Conservation (phyloP, 2,797 vertebrate genomes). For the Pseudomugil tenellus region DNA sequence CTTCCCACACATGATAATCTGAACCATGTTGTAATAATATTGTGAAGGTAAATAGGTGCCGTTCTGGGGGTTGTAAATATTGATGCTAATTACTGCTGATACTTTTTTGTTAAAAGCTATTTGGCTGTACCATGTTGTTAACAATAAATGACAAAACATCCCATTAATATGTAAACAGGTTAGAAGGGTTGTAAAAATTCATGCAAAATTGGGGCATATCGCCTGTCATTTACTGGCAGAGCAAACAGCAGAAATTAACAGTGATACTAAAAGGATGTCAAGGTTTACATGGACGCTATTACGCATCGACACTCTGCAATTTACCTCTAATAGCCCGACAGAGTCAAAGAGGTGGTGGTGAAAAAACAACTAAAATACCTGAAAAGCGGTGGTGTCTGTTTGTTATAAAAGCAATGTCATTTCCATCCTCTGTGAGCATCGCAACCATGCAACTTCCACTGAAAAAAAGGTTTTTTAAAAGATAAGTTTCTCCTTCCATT, state of each 20-base stretch:
- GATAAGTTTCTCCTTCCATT: neutral
- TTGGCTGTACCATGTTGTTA: slow-evolving; percentile 48
- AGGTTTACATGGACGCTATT: slow-evolving; percentile 58
- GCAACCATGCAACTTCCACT: neutral
- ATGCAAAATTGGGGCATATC: slow-evolving; percentile 58
- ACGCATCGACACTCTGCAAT: slow-evolving; percentile 54
- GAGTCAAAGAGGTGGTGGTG: slow-evolving; percentile 59
- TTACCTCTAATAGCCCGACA: slow-evolving; percentile 60
- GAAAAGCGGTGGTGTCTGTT: slow-evolving; percentile 12
- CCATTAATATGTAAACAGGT: slow-evolving; percentile 64
- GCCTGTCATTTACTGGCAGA: slow-evolving; percentile 68
- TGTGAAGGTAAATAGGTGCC: slow-evolving; percentile 39
- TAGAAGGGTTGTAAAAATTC: slow-evolving; percentile 46
- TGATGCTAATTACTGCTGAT: slow-evolving; percentile 62
- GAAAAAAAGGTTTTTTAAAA: slow-evolving; percentile 5
- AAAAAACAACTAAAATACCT: slow-evolving; percentile 28
- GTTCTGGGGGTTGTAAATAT: slow-evolving; percentile 33
- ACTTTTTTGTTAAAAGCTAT: slow-evolving; percentile 50
- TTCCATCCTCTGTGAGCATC: slow-evolving; percentile 10
- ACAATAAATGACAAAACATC: slow-evolving; percentile 50
- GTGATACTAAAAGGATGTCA: slow-evolving; percentile 66
- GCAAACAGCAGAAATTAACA: slow-evolving; percentile 68
- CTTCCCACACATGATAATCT: slow-evolving; percentile 17
- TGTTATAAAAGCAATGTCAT: slow-evolving; percentile 19
- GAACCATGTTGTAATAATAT: slow-evolving; percentile 19